A percentile compares a stretch with the other conserved stretches of the same genome.
phyloP scores from a whole-genome alignment of 2,888 invertebrate genomes.

The Heteromurus nitidus region DNA sequence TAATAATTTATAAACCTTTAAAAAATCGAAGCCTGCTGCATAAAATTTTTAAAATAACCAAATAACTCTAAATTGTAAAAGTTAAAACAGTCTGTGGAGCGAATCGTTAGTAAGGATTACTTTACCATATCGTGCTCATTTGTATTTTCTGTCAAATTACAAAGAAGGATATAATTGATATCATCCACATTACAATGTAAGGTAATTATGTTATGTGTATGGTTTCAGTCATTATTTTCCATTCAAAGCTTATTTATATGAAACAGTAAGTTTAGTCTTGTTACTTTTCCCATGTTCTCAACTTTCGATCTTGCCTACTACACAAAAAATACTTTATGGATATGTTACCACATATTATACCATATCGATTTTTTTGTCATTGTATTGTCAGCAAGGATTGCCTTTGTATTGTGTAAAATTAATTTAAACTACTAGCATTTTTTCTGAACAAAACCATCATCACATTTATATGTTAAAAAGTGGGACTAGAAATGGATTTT shows the following conservation, averaged over 20 bases:
- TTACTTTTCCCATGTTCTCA: constrained; percentile 29
- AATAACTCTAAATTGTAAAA: too few species aligned
- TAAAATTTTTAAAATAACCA: too few species aligned
- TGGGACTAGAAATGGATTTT: too few species aligned
- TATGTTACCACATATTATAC: constrained; percentile 7
- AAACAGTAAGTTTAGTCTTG: neutral
- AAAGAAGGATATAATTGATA: neutral
- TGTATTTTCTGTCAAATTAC: neutral
- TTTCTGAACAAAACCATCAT: too few species aligned
- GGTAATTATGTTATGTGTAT: neutral
- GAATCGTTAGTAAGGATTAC: neutral
- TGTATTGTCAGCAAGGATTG: too few species aligned
- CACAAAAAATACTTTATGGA: constrained; percentile 34
- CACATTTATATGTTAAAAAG: too few species aligned
- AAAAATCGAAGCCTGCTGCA: too few species aligned
- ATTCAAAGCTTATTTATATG: neutral
- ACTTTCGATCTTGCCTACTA: constrained; percentile 46
- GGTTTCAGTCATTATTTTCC: constrained; percentile 20
- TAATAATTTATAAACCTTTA: too few species aligned
- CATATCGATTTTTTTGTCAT: too few species aligned
- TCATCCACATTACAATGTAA: neutral
- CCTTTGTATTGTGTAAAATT: neutral
- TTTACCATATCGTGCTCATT: constrained; percentile 3
- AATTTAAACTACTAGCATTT: too few species aligned
- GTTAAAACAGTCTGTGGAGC: constrained; percentile 7